Percentiles rank a stretch among this genome's conserved stretches.
Conservation (phyloP, 2,113 vertebrate genomes). For the Nothobranchius kuhntae region DNA sequence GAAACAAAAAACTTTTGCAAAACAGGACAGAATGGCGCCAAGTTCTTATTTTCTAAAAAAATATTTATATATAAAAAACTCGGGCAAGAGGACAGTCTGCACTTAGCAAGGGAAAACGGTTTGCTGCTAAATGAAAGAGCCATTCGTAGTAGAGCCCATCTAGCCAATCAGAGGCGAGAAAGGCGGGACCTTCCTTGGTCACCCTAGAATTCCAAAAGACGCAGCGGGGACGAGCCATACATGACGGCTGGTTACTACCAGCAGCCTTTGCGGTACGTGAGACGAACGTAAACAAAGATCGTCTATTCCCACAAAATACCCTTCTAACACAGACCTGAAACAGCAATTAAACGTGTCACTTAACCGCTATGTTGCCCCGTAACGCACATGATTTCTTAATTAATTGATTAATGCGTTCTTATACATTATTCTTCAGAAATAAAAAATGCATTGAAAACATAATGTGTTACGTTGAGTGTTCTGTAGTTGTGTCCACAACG, state of each 20-base stretch:
- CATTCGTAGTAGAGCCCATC: too few species aligned
- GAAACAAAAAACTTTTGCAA: too few species aligned
- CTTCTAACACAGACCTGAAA: neutral
- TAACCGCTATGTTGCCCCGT: neutral
- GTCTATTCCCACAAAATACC: neutral
- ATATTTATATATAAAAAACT: too few species aligned
- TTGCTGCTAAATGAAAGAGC: too few species aligned
- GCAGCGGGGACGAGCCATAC: too few species aligned
- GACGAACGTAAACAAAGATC: constrained; percentile 36
- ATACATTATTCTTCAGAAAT: neutral
- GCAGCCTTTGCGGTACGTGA: constrained; percentile 39
- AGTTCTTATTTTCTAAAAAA: too few species aligned
- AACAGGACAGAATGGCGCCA: too few species aligned
- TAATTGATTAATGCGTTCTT: neutral
- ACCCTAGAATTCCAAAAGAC: too few species aligned
- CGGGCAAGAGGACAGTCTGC: too few species aligned
- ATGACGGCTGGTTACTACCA: constrained; percentile 19
- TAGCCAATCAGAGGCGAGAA: too few species aligned
- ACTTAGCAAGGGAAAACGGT: too few species aligned
- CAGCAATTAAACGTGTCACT: neutral
- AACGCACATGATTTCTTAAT: neutral
- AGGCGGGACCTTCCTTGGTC: too few species aligned
- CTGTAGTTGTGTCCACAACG: neutral
- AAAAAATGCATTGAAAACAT: neutral
- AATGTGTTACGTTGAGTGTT: neutral